These are phyloP conservation scores for Thera britannica DNA, from an alignment of 2,888 invertebrate species.

Conservation along the genomic window DNA sequence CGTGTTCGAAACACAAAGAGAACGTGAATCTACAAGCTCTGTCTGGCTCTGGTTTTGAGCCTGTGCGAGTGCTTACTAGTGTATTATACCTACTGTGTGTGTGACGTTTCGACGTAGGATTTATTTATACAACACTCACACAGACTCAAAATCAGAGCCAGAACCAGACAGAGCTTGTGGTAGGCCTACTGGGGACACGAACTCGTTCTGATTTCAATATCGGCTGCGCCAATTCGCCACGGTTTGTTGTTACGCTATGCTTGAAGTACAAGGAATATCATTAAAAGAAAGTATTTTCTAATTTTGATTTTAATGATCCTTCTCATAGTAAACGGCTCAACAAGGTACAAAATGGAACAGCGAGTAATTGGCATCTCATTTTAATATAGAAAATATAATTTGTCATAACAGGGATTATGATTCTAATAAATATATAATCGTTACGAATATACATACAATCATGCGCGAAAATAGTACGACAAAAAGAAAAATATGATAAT, in stretches of 20 bases:
- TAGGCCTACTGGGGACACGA: not conserved
- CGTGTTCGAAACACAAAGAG: too few relatives aligned
- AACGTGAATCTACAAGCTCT: too few relatives aligned
- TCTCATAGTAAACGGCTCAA: conserved; percentile 69
- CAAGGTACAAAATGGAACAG: conserved; percentile 79
- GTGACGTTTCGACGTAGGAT: too few relatives aligned
- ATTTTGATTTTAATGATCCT: conserved; percentile 70
- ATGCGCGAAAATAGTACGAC: conserved; percentile 55
- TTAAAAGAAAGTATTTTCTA: conserved; percentile 70
- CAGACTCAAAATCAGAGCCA: too few relatives aligned
- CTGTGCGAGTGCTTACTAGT: too few relatives aligned
- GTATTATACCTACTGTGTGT: too few relatives aligned
- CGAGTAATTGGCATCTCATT: conserved; percentile 74
- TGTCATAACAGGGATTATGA: conserved; percentile 74
- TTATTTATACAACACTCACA: too few relatives aligned
- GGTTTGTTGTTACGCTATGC: not conserved
- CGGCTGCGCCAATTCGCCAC: not conserved
- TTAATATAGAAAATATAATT: conserved; percentile 80
- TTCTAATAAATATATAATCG: conserved; percentile 67
- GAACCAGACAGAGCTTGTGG: too few relatives aligned
- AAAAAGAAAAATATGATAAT: conserved; percentile 71
- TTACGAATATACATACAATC: conserved; percentile 71
- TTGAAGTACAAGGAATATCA: conserved; percentile 49
- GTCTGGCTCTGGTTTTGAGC: too few relatives aligned
- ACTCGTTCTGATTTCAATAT: not conserved